These are phyloP conservation scores for Tetrapedia diversipes DNA, from an alignment of 2,888 invertebrate genomes.

Conservation along the genomic window DNA sequence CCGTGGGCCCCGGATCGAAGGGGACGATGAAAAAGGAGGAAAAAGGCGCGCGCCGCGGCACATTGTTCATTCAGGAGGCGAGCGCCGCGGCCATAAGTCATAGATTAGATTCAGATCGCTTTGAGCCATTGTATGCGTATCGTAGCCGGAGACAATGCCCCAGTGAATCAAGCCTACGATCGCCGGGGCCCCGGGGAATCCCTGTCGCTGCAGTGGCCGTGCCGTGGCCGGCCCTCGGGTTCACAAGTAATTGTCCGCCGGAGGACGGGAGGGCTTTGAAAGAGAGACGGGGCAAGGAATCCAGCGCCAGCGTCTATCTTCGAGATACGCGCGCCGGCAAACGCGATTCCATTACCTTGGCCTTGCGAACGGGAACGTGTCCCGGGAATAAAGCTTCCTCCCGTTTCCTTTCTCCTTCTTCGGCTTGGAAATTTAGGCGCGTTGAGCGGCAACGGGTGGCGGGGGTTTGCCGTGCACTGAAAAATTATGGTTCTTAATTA, in stretches of 20 bases:
- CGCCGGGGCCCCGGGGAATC: constrained; percentile 65
- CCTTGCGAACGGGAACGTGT: neutral
- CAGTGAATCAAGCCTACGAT: constrained; percentile 72
- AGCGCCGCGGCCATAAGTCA: constrained; percentile 70
- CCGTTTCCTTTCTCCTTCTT: neutral
- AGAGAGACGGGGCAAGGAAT: constrained; percentile 57
- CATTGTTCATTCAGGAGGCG: constrained; percentile 73
- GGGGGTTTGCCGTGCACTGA: no score
- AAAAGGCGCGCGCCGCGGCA: constrained; percentile 50
- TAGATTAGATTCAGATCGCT: constrained; percentile 74
- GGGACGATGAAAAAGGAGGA: constrained; percentile 28
- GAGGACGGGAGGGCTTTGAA: constrained; percentile 34
- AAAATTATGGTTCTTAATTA: no score
- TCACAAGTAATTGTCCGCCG: constrained; percentile 64
- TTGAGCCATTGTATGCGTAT: constrained; percentile 75
- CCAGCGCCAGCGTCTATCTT: constrained; percentile 41
- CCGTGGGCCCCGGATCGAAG: constrained; percentile 46
- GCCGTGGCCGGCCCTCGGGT: constrained; percentile 31
- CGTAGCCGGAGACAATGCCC: constrained; percentile 69
- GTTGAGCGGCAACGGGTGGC: no score
- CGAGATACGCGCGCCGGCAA: constrained; percentile 23
- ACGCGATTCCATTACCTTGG: constrained; percentile 45
- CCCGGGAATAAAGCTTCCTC: neutral
- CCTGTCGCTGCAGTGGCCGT: constrained; percentile 52
- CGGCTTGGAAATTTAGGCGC: neutral